Conservation (phyloP, 2,797 vertebrate species). For the Bradypodion ventrale region DNA sequence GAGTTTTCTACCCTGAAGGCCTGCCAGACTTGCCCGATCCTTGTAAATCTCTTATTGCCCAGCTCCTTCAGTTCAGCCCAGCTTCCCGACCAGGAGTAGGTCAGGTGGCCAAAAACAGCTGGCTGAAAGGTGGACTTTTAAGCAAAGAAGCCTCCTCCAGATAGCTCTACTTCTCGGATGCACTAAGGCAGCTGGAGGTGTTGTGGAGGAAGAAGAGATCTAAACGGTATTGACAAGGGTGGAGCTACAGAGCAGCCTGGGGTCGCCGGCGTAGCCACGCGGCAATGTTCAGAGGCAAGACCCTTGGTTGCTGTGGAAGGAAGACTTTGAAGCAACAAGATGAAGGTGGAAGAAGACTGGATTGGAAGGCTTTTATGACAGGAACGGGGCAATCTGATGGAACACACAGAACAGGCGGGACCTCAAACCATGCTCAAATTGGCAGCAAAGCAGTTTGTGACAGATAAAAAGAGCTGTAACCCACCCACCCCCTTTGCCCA, state of each 20-base stretch:
- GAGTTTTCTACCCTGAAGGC: conserved; percentile 71
- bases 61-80: conserved; percentile 75
- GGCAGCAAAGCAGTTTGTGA: background rate
- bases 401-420: background rate
- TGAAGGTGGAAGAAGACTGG: background rate
- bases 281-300: background rate
- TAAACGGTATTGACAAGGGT: background rate
- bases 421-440: background rate
- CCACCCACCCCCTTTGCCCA: background rate
- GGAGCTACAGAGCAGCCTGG: background rate
- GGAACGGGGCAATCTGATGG: rapidly evolving
- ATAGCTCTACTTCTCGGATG: background rate
- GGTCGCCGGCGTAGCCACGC: background rate
- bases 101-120: conserved; percentile 74
- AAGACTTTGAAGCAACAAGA: background rate
- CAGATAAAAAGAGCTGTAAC: rapidly evolving
- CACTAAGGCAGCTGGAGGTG: background rate
- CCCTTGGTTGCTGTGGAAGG: background rate
- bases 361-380: background rate
- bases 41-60: conserved; percentile 72
- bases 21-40: conserved; percentile 63
- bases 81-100: conserved; percentile 65
- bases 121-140: conserved; percentile 68
- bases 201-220: background rate
- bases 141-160: background rate